These are phyloP conservation scores for Bathynomus jamesi DNA, from an alignment of 1,140 invertebrate genomes.

Conservation along the genomic window DNA sequence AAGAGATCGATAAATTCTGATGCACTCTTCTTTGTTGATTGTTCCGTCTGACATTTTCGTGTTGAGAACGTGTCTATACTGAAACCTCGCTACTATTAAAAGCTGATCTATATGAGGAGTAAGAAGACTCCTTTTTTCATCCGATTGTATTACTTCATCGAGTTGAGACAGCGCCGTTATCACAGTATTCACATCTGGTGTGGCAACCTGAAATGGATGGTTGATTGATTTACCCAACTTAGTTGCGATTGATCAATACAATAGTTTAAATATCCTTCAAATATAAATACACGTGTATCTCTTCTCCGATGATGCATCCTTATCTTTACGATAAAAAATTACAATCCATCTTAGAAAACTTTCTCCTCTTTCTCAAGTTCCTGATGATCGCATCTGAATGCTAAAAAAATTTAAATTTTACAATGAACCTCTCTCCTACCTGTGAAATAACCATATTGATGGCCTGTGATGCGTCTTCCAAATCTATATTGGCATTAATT, in stretches of 20 bases:
- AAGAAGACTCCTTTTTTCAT: conserved; percentile 35
- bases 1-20: conserved; percentile 45
- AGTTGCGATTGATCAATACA: too few relatives aligned
- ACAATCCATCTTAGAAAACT: too few relatives aligned
- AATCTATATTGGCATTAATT: conserved; percentile 11
- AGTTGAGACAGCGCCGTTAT: conserved; percentile 33
- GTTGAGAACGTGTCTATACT: conserved; percentile 55
- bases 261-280: too few relatives aligned
- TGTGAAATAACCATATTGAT: conserved; percentile 37
- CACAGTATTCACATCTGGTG: conserved; percentile 32
- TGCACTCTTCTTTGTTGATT: conserved; percentile 44
- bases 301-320: too few relatives aligned
- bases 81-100: conserved; percentile 58
- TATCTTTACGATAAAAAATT: too few relatives aligned
- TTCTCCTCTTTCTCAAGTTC: too few relatives aligned
- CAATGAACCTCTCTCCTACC: too few relatives aligned
- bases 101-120: conserved; percentile 61
- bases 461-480: conserved; percentile 33
- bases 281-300: too few relatives aligned
- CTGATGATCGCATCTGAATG: too few relatives aligned
- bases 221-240: too few relatives aligned
- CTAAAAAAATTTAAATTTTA: too few relatives aligned
- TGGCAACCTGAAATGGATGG: conserved; percentile 27
- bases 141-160: conserved; percentile 33
- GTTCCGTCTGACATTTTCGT: conserved; percentile 45